A percentile compares a stretch with the other conserved stretches of the same genome.
Evolutionary conservation across 2,888 invertebrate species (phyloP).

Genomic region (Sinelater perroti): DNA sequence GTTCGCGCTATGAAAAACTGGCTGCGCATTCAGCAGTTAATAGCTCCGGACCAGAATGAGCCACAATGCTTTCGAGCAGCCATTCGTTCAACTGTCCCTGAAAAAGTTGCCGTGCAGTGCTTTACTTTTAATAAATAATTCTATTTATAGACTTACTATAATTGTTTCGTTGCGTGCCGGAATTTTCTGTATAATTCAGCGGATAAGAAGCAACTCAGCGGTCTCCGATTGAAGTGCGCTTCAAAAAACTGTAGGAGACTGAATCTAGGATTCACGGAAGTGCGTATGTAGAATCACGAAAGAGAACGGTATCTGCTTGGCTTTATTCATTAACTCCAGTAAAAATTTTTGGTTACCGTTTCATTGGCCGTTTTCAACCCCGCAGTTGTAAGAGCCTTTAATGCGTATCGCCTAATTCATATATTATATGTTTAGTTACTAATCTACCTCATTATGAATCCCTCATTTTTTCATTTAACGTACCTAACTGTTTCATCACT

Average conservation of each 20-base stretch:
- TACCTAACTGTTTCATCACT: no score
- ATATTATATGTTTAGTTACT: no score
- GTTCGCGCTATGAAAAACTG: slow-evolving; percentile 12
- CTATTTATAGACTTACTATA: slow-evolving; percentile 32
- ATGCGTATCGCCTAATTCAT: no score
- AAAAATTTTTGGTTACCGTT: no score
- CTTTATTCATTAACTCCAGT: no score
- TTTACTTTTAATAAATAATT: slow-evolving; percentile 23
- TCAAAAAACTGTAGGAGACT: not conserved
- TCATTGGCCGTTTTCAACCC: no score
- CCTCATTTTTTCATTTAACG: no score
- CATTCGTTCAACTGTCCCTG: slow-evolving; percentile 5
- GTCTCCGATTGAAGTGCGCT: not conserved
- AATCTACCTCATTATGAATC: no score
- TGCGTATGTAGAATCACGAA: no score
- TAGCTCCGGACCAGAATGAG: slow-evolving; percentile 15
- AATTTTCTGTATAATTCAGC: not conserved
- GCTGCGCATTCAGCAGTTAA: slow-evolving; percentile 19
- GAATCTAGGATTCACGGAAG: no score
- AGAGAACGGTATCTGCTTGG: no score
- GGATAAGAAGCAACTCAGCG: not conserved
- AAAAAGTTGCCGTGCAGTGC: slow-evolving; percentile 10
- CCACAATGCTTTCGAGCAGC: slow-evolving; percentile 9
- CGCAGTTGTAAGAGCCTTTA: no score
- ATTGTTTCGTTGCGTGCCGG: slow-evolving; percentile 6